A percentile compares a stretch with the other conserved stretches of the same genome.
These are phyloP conservation scores for Myzus persicae DNA, from an alignment of 1,140 invertebrate genomes.

Conservation along the genomic window DNA sequence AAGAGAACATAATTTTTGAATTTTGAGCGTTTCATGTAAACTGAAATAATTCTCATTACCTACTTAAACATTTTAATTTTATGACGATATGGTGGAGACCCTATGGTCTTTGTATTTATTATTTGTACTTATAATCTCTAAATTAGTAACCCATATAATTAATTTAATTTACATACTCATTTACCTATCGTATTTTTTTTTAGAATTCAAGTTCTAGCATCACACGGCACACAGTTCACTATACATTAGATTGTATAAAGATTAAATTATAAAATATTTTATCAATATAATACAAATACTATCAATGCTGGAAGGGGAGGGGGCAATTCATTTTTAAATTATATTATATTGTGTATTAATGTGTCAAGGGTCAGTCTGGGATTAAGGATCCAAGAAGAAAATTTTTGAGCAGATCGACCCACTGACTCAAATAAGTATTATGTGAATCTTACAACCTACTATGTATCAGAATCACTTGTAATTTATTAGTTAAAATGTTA, in stretches of 20 bases:
- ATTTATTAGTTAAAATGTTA: too few relatives aligned
- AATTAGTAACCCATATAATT: not conserved
- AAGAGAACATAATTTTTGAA: not conserved
- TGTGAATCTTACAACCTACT: too few relatives aligned
- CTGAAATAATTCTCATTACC: not conserved
- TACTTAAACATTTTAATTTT: not conserved
- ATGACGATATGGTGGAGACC: not conserved
- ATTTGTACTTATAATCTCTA: not conserved
- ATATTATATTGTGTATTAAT: too few relatives aligned
- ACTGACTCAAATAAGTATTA: too few relatives aligned
- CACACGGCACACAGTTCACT: not conserved
- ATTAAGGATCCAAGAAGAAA: too few relatives aligned
- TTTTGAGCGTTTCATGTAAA: not conserved
- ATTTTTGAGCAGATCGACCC: too few relatives aligned
- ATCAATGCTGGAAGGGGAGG: too few relatives aligned
- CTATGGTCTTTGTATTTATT: not conserved
- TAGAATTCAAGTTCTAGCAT: too few relatives aligned
- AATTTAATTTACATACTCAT: too few relatives aligned
- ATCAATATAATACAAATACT: not conserved
- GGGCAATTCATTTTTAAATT: not conserved
- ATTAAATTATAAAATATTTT: not conserved
- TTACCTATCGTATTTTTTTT: too few relatives aligned
- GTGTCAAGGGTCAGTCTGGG: too few relatives aligned
- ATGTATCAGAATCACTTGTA: too few relatives aligned
- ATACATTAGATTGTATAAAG: not conserved